These are phyloP conservation scores for Tenualosa thibaudeaui DNA, from an alignment of 2,797 vertebrate species.

Conservation along the genomic window DNA sequence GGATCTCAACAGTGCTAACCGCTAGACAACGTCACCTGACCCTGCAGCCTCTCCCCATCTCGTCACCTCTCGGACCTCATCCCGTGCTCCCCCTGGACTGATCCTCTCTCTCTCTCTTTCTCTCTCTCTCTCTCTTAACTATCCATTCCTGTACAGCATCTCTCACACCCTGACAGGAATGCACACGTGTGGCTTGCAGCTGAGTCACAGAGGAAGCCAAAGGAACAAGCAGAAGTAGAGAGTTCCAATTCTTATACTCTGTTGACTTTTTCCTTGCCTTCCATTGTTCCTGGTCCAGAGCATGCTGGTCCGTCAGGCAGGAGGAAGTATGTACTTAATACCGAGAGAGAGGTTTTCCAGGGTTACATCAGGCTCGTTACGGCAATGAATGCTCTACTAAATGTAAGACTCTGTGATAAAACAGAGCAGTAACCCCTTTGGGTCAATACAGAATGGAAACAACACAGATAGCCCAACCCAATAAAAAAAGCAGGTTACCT, in stretches of 20 bases:
- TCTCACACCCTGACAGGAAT: background rate
- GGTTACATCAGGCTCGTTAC: background rate
- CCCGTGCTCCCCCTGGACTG: background rate
- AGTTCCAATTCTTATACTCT: background rate
- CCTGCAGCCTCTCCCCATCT: background rate
- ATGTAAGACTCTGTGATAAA: background rate
- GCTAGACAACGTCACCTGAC: background rate
- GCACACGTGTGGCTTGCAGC: background rate
- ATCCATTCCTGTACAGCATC: background rate
- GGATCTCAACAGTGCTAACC: background rate
- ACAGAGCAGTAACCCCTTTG: background rate
- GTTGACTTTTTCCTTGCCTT: background rate
- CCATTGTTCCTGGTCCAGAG: background rate
- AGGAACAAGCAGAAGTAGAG: background rate
- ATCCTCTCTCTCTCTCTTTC: constrained; percentile 33
- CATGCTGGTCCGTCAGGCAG: background rate
- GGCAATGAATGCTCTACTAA: background rate
- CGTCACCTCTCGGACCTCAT: background rate
- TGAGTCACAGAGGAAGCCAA: background rate
- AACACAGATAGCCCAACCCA: too few relatives aligned
- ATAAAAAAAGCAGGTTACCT: background rate
- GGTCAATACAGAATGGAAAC: background rate
- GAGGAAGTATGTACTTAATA: background rate
- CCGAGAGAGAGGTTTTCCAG: background rate
- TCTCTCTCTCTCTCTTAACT: background rate